Evolutionary conservation across 2,888 invertebrate species (phyloP).

Genomic region (Cristatella mucedo): DNA sequence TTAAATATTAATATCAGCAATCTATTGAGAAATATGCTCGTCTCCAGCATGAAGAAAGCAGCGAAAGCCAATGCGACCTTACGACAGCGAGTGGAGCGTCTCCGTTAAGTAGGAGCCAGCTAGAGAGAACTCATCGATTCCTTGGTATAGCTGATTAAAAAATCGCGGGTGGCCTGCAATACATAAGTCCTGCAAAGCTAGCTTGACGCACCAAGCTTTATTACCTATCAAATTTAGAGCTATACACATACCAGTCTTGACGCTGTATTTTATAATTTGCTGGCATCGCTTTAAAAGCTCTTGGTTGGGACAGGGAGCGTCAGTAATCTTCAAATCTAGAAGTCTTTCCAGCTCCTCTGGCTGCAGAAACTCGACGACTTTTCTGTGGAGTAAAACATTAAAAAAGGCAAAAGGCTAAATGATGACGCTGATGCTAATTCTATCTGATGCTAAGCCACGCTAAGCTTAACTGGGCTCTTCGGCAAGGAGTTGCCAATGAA

Average conservation of each 20-base stretch:
- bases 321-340: constrained; percentile 38
- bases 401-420: no score
- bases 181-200: no score
- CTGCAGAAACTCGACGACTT: constrained; percentile 7
- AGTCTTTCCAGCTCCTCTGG: constrained; percentile 30
- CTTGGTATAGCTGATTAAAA: constrained; percentile 5
- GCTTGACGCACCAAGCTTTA: no score
- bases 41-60: not conserved
- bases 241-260: constrained; percentile 53
- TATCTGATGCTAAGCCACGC: no score
- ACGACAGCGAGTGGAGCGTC: constrained; percentile 3
- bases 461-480: no score
- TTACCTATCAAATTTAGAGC: no score
- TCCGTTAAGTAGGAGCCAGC: constrained; percentile 2
- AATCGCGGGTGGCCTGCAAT: constrained; percentile 6
- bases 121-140: constrained; percentile 6
- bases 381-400: no score
- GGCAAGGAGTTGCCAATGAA: no score
- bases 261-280: constrained; percentile 52
- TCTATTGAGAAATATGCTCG: no score
- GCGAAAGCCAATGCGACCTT: not conserved
- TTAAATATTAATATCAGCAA: no score
- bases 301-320: constrained; percentile 45
- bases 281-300: constrained; percentile 48
- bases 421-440: no score